These are phyloP conservation scores for Caenorhabditis auriculariae DNA, from an alignment of 2,888 invertebrate species.

Conservation along the genomic window DNA sequence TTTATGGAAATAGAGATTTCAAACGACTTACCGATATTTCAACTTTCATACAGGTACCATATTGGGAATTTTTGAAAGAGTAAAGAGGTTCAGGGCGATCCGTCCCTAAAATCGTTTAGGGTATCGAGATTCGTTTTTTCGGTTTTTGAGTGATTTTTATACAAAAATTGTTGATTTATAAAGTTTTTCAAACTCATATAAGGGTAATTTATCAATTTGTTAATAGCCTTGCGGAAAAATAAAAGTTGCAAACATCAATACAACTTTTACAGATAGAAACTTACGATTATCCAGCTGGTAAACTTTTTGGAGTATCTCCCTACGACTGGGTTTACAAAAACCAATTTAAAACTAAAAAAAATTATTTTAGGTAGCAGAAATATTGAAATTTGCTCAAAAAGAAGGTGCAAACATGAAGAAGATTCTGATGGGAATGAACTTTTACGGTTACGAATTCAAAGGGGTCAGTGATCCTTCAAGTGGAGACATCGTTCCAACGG, in stretches of 20 bases:
- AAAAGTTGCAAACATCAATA: too few relatives aligned
- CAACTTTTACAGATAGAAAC: slow-evolving; percentile 56
- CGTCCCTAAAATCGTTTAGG: not conserved
- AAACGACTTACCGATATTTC: too few relatives aligned
- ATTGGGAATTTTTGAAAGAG: slow-evolving; percentile 13
- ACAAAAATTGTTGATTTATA: too few relatives aligned
- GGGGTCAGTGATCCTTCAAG: too few relatives aligned
- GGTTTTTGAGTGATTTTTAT: too few relatives aligned
- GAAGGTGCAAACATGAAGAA: slow-evolving; percentile 8
- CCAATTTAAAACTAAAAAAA: not conserved
- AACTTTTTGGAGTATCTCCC: slow-evolving; percentile 47
- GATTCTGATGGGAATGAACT: slow-evolving; percentile 50
- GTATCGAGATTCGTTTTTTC: not conserved
- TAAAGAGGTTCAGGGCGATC: not conserved
- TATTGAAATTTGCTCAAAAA: not conserved
- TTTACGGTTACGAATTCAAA: slow-evolving; percentile 51
- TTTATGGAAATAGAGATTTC: too few relatives aligned
- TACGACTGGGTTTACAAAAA: slow-evolving; percentile 44
- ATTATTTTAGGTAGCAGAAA: not conserved
- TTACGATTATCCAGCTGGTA: slow-evolving; percentile 46
- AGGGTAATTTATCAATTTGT: too few relatives aligned
- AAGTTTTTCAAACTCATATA: too few relatives aligned
- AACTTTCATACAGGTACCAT: too few relatives aligned
- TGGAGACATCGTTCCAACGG: too few relatives aligned
- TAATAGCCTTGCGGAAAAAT: not conserved